A percentile compares a stretch with the other conserved stretches of the same genome.
Evolutionary conservation across 2,113 vertebrate genomes (phyloP).

Genomic region (Mastomys natalensis): DNA sequence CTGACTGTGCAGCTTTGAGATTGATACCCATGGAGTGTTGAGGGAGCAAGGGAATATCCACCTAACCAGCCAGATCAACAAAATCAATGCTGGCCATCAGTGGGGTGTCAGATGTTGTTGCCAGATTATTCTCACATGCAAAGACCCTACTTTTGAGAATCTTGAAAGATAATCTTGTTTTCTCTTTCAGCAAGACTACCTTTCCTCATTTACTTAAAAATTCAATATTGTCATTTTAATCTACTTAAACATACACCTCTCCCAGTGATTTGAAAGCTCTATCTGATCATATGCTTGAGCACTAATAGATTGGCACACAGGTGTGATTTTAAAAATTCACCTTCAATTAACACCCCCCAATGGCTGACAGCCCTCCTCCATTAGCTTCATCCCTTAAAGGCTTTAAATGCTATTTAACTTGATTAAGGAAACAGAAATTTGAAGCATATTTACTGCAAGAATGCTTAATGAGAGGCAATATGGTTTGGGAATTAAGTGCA

Average conservation of each 20-base stretch:
- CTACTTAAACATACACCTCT: neutral
- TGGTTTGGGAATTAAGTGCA: slow-evolving; percentile 49
- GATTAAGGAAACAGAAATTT: slow-evolving; percentile 47
- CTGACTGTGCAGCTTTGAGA: neutral
- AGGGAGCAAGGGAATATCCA: neutral
- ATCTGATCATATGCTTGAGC: slow-evolving; percentile 45
- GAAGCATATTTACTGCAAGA: slow-evolving; percentile 42
- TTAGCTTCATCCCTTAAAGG: slow-evolving; percentile 25
- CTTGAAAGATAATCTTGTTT: neutral
- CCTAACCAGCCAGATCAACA: neutral
- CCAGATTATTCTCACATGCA: neutral
- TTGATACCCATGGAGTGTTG: neutral
- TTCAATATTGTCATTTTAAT: slow-evolving; percentile 37
- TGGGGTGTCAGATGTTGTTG: neutral
- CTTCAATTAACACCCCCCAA: slow-evolving; percentile 39
- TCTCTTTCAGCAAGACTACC: neutral
- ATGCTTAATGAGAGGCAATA: slow-evolving; percentile 40
- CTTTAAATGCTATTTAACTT: slow-evolving; percentile 54
- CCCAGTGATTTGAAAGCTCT: neutral
- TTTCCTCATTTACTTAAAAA: slow-evolving; percentile 50
- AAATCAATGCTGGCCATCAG: neutral
- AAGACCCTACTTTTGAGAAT: neutral
- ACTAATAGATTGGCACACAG: slow-evolving; percentile 22
- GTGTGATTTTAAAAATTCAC: slow-evolving; percentile 52
- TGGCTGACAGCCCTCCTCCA: neutral